A percentile compares a stretch with the other conserved stretches of the same genome.
These are phyloP conservation scores for Nephrotoma appendiculata DNA, from an alignment of 2,888 invertebrate genomes.

Conservation along the genomic window DNA sequence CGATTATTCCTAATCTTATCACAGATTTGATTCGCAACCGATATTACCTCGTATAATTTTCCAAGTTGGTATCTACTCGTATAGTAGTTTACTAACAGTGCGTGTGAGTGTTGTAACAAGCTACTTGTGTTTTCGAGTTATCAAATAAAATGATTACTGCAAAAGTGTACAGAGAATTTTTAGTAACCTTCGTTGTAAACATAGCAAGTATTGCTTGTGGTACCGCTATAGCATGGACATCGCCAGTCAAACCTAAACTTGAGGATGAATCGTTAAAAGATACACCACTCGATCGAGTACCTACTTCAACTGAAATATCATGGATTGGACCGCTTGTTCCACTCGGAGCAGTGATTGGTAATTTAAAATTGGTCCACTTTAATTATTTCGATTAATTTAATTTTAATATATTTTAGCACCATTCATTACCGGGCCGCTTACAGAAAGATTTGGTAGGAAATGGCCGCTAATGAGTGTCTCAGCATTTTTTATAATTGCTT, in stretches of 20 bases:
- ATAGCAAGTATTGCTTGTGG: constrained; percentile 53
- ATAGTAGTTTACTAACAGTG: neutral
- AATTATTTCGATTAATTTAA: neutral
- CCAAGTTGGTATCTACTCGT: neutral
- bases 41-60: neutral
- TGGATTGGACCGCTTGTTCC: constrained; percentile 62
- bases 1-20: neutral
- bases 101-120: neutral
- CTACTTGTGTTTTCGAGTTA: too few relatives aligned
- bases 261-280: constrained; percentile 22
- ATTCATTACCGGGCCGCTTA: constrained; percentile 50
- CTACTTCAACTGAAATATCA: constrained; percentile 42
- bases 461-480: constrained; percentile 49
- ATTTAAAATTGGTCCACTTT: constrained; percentile 13
- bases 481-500: constrained; percentile 53
- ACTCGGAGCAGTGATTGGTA: constrained; percentile 51
- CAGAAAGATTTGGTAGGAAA: constrained; percentile 54
- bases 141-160: neutral
- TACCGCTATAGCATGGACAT: constrained; percentile 59
- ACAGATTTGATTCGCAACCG: neutral
- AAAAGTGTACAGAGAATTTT: neutral
- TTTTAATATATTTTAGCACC: constrained; percentile 37
- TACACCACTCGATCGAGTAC: constrained; percentile 34
- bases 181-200: constrained; percentile 38
- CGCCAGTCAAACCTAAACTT: constrained; percentile 50